A percentile compares a stretch with the other conserved stretches of the same genome.
These are phyloP conservation scores for Python bivittatus DNA, from an alignment of 2,113 vertebrate genomes.

Conservation along the genomic window DNA sequence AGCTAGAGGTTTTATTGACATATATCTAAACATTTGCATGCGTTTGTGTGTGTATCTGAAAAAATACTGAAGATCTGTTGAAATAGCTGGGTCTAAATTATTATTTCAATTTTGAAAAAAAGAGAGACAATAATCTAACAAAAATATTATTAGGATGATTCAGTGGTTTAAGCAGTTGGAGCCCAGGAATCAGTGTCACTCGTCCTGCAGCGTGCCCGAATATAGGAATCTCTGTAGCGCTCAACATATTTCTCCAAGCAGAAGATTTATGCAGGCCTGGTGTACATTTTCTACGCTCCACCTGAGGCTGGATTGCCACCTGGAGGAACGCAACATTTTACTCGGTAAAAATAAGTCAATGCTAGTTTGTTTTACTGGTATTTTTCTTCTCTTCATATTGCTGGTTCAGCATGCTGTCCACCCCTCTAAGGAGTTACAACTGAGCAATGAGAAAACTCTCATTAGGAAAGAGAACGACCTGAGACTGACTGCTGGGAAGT, in stretches of 20 bases:
- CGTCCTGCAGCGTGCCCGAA: background rate
- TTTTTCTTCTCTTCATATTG: background rate
- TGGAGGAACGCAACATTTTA: background rate
- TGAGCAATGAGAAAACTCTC: background rate
- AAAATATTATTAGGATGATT: background rate
- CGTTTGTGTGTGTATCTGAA: background rate
- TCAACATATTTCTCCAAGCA: background rate
- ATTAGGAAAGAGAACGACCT: background rate
- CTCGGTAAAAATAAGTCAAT: background rate
- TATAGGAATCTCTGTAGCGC: background rate
- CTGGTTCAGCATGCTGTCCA: background rate
- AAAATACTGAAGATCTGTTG: background rate
- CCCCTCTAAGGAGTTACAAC: background rate
- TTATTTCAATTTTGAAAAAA: background rate
- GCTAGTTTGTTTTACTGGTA: background rate
- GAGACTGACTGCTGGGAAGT: background rate
- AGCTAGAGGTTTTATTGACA: slow-evolving; percentile 8
- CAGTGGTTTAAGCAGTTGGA: background rate
- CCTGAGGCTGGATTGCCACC: background rate
- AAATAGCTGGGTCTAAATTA: background rate
- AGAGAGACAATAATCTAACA: background rate
- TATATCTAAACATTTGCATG: background rate
- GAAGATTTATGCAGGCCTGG: background rate
- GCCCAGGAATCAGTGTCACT: background rate
- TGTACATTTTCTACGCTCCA: background rate